Percentiles rank a stretch among this genome's conserved stretches.
Conservation (phyloP, 2,888 invertebrate species). For the Eilema caniola region DNA sequence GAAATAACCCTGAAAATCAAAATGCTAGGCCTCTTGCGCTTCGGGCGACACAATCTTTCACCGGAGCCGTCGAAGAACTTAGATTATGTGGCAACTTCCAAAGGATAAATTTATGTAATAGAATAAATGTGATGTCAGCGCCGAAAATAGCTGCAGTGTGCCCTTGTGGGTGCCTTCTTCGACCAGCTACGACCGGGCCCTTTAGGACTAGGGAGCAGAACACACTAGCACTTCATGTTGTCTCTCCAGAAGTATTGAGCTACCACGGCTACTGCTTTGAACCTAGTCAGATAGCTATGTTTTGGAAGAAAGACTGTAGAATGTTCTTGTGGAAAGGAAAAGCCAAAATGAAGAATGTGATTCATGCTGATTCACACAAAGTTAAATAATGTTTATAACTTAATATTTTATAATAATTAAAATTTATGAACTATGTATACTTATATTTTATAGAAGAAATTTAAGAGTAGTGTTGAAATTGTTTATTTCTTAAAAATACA, state of each 20-base stretch:
- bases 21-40: slow-evolving; percentile 73
- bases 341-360: slow-evolving; percentile 68
- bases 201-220: slow-evolving; percentile 79
- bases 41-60: slow-evolving; percentile 80
- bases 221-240: slow-evolving; percentile 78
- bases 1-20: slow-evolving; percentile 71
- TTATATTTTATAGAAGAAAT: slow-evolving; percentile 46
- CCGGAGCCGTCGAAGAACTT: slow-evolving; percentile 78
- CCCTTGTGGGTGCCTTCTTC: slow-evolving; percentile 79
- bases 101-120: slow-evolving; percentile 71
- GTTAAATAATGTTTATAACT: slow-evolving; percentile 42
- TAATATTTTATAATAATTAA: slow-evolving; percentile 36
- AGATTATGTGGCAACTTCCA: slow-evolving; percentile 74
- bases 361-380: slow-evolving; percentile 66
- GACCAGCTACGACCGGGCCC: slow-evolving; percentile 70
- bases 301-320: slow-evolving; percentile 91
- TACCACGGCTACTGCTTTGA: slow-evolving; percentile 87
- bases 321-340: slow-evolving; percentile 88
- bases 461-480: slow-evolving; percentile 42
- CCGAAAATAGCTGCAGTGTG: slow-evolving; percentile 72
- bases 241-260: slow-evolving; percentile 83
- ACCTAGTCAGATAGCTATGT: slow-evolving; percentile 87
- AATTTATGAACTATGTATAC: slow-evolving; percentile 35
- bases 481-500: slow-evolving; percentile 53
- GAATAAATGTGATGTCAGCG: slow-evolving; percentile 64